Conservation (phyloP, 2,113 vertebrate species). For the Phylloscopus trochiloides region DNA sequence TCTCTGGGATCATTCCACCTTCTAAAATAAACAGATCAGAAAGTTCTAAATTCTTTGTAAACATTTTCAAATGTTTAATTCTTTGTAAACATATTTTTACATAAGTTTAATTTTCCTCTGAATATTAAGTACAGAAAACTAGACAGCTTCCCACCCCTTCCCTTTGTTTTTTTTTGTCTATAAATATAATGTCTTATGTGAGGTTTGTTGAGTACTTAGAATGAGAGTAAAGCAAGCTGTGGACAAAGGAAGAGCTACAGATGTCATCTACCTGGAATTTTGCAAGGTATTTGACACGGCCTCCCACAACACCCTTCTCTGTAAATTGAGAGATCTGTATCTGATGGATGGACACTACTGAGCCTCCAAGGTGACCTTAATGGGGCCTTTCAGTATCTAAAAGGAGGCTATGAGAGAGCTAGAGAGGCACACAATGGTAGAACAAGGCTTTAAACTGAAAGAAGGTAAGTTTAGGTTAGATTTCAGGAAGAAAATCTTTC, state of each 20-base stretch:
- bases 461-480: not conserved
- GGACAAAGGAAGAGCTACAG: not conserved
- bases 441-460: not conserved
- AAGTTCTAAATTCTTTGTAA: not conserved
- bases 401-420: not conserved
- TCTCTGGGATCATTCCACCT: not conserved
- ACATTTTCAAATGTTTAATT: not conserved
- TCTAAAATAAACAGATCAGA: not conserved
- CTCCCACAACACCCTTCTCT: not conserved
- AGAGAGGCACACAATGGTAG: not conserved
- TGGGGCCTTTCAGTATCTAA: not conserved
- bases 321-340: not conserved
- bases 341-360: not conserved
- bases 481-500: not conserved
- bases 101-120: not conserved
- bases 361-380: not conserved
- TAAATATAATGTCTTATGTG: not conserved
- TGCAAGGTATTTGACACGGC: not conserved
- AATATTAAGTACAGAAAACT: not conserved
- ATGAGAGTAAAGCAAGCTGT: not conserved
- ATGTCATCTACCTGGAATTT: not conserved
- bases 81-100: not conserved
- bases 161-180: not conserved
- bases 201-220: not conserved
- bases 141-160: not conserved